Evolutionary conservation across 2,797 vertebrate genomes (phyloP).

Genomic region (Pampus argenteus): DNA sequence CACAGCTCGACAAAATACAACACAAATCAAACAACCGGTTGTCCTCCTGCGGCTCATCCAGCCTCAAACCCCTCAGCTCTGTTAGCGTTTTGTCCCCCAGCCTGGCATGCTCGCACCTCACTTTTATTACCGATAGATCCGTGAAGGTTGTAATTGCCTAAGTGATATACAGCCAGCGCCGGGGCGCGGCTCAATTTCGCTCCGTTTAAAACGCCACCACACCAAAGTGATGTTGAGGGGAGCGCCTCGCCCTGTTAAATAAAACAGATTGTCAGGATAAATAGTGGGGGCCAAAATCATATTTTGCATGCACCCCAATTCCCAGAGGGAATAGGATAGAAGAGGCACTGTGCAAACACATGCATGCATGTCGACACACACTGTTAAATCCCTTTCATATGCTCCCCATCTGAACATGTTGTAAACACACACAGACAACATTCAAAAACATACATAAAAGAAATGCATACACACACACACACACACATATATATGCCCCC

Average conservation of each 20-base stretch:
- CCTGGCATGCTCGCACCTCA: constrained; percentile 44
- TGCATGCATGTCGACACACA: constrained; percentile 19
- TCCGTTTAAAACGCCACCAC: constrained; percentile 61
- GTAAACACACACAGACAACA: constrained; percentile 32
- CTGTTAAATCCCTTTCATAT: constrained; percentile 29
- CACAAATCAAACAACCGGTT: constrained; percentile 61
- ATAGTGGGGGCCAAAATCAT: constrained; percentile 49
- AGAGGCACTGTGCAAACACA: neutral
- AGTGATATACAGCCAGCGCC: constrained; percentile 64
- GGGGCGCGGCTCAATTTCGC: constrained; percentile 47
- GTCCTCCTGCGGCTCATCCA: constrained; percentile 23
- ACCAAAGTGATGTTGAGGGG: constrained; percentile 20
- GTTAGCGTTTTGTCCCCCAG: constrained; percentile 42
- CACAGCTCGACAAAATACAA: constrained; percentile 18
- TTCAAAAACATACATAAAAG: constrained; percentile 31
- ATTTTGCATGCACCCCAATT: constrained; percentile 50
- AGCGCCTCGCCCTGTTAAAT: constrained; percentile 61
- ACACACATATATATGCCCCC: constrained; percentile 8
- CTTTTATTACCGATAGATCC: constrained; percentile 71
- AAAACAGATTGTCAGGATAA: constrained; percentile 64
- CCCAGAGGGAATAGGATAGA: constrained; percentile 20
- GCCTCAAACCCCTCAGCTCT: constrained; percentile 31
- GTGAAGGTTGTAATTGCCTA: constrained; percentile 71
- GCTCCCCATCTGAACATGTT: constrained; percentile 25
- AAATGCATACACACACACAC: constrained; percentile 20